Evolutionary conservation across 1,140 invertebrate genomes (phyloP).

Genomic region (Pachypeltis micranthus): DNA sequence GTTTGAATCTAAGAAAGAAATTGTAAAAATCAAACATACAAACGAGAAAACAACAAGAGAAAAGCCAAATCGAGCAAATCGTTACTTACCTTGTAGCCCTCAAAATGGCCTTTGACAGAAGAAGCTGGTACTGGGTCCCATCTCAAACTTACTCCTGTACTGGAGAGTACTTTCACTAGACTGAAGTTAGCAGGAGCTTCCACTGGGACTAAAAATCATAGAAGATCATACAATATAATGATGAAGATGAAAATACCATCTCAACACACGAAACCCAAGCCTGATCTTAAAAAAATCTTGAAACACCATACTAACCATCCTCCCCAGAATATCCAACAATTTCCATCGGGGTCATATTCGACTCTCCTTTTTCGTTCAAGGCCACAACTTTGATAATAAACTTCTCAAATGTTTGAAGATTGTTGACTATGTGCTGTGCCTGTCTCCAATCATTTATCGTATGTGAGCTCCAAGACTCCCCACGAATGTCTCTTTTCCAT

Average conservation of each 20-base stretch:
- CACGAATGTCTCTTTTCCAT: conserved; percentile 68
- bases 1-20: conserved; percentile 57
- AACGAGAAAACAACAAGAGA: conserved; percentile 16
- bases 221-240: neutral
- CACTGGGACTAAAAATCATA: conserved; percentile 49
- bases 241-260: neutral
- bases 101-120: conserved; percentile 78
- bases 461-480: conserved; percentile 54
- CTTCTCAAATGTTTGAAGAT: conserved; percentile 81
- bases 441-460: conserved; percentile 67
- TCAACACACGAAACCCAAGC: neutral
- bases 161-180: conserved; percentile 54
- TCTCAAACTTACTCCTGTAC: conserved; percentile 63
- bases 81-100: conserved; percentile 83
- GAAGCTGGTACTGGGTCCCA: conserved; percentile 69
- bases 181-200: conserved; percentile 78
- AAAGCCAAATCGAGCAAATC: too few species aligned
- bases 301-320: conserved; percentile 46
- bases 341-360: conserved; percentile 67
- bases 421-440: conserved; percentile 52
- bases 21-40: neutral
- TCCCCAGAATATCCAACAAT: conserved; percentile 90
- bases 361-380: conserved; percentile 79
- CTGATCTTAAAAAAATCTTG: conserved; percentile 8
- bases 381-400: conserved; percentile 88